Conservation (phyloP, 2,888 invertebrate genomes). For the Protophormia terraenovae region DNA sequence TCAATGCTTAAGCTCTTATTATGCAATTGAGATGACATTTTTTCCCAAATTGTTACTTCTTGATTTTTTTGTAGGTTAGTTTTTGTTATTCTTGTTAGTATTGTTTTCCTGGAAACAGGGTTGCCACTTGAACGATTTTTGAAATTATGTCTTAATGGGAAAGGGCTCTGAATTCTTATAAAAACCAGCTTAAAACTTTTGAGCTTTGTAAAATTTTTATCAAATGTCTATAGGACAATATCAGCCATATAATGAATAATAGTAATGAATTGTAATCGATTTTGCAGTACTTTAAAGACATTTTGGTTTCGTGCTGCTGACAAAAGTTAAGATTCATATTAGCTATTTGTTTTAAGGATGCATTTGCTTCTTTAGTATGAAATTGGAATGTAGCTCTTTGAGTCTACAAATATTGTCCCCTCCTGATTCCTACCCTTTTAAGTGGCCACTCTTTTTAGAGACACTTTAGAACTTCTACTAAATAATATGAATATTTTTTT, state of each 20-base stretch:
- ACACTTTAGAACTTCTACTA: slow-evolving; percentile 23
- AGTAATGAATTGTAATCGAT: too few species aligned
- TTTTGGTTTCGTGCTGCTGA: too few species aligned
- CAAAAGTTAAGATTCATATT: too few species aligned
- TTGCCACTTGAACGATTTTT: too few species aligned
- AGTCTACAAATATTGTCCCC: neutral
- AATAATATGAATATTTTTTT: slow-evolving; percentile 5
- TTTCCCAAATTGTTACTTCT: slow-evolving; percentile 53
- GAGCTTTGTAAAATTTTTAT: neutral
- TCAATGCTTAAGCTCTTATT: slow-evolving; percentile 57
- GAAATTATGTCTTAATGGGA: too few species aligned
- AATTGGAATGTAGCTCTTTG: too few species aligned
- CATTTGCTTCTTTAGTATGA: too few species aligned
- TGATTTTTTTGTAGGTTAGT: slow-evolving; percentile 5
- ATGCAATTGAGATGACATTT: slow-evolving; percentile 67
- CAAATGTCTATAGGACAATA: neutral
- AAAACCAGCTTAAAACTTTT: neutral
- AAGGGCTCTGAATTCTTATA: neutral
- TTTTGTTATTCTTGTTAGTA: neutral
- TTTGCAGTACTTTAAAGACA: too few species aligned
- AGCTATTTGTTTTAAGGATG: too few species aligned
- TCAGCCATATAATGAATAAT: too few species aligned
- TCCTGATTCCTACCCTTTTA: neutral
- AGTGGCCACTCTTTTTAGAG: slow-evolving; percentile 22
- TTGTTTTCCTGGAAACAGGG: neutral